Evolutionary conservation across 2,797 vertebrate species (phyloP).

Genomic region (Sitta carolinensis): DNA sequence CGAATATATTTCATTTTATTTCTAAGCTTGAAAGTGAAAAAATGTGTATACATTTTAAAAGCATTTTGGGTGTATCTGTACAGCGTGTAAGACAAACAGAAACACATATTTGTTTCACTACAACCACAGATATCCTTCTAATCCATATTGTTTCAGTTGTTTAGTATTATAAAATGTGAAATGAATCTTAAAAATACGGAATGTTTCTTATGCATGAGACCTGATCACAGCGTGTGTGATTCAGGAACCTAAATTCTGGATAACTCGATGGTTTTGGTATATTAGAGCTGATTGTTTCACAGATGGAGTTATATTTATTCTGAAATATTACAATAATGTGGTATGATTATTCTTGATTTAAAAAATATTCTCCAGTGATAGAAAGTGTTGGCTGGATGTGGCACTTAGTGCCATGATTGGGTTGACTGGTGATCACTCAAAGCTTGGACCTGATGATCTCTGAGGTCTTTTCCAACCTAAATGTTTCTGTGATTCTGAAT

Average conservation of each 20-base stretch:
- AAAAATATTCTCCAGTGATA: neutral
- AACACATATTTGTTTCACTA: neutral
- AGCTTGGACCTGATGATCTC: neutral
- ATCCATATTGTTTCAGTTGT: neutral
- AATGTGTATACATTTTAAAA: neutral
- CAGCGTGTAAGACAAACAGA: neutral
- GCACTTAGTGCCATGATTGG: neutral
- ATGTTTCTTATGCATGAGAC: neutral
- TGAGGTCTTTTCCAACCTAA: neutral
- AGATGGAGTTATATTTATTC: neutral
- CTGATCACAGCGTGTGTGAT: accelerated
- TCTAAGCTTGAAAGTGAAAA: neutral
- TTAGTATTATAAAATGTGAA: neutral
- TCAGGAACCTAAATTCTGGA: neutral
- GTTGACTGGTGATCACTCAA: neutral
- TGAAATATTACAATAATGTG: neutral
- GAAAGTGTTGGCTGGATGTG: neutral
- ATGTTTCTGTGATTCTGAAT: neutral
- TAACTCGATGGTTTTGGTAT: neutral
- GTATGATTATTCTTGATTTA: neutral
- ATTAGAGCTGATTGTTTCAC: neutral
- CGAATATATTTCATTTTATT: neutral
- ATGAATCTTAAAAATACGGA: neutral
- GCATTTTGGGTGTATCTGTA: neutral
- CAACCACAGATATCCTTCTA: neutral